Evolutionary conservation across 2,888 invertebrate genomes (phyloP), one percentile per base, ranked within the genome.

Genomic region (Yponomeuta malinellus): DNA sequence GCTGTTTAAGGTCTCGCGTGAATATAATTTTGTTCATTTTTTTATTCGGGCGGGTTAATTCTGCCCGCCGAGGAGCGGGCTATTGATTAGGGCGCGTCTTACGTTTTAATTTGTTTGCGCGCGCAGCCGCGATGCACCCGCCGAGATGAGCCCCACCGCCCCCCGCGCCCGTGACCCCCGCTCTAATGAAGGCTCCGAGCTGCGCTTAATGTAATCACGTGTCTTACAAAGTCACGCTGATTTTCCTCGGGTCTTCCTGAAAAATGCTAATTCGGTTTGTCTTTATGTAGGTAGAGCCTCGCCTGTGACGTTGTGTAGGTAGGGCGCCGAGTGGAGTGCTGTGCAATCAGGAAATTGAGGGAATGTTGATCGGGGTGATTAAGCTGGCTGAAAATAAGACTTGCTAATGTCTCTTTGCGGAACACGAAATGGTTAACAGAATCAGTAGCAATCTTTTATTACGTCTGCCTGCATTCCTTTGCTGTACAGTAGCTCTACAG

Each of bases 11-110:
- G 86, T 89, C 89, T 88, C 89, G 90, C 90, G 90, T 90, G 91
- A 91, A 92, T 92, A 92, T 92, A 91, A 92, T 92, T 92, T 91
- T 91, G 90, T 90, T 92, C 92, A 92, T 91, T 92, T 92, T 92
- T 91, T 91, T 88, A 91, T 92, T 90, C 89, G 90, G 90, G 84
- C 88, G 89, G 90, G 91, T 91, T 91, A 92, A 91, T 92, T 91
- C 91, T 87, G 88, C 90, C 84, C 88, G 89, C 88, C 88, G 89
- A 88, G 88, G 84, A 87, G 88, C 85, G 86, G 86, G 92, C 91
- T 92, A 92, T 92, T 92, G 92, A 92, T 92, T 92, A 92, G 91
- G 91, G 90, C 89, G 92, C 91, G 91, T 92, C 91, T 91, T 91
- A 91, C 89, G 89, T 90, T 91, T 92, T 91, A 91, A 90, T 92